phyloP scores from a whole-genome alignment of 2,888 invertebrate genomes.

The Thera britannica region DNA sequence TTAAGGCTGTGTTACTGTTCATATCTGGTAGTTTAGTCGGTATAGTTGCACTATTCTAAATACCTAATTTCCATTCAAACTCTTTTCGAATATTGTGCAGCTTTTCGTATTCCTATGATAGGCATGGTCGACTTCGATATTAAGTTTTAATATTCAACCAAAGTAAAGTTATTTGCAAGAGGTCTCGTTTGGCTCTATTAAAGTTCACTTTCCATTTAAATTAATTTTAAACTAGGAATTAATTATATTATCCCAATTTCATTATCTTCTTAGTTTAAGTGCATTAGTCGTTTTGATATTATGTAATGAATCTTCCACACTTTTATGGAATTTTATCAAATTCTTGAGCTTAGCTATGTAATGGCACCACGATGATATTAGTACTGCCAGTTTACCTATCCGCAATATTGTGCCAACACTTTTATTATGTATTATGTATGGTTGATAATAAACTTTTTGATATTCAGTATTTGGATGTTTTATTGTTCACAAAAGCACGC shows the following conservation, averaged over 20 bases:
- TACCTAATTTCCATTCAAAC: constrained; percentile 2
- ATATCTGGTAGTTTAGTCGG: constrained; percentile 28
- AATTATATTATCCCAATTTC: constrained; percentile 26
- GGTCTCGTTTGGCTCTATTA: constrained; percentile 21
- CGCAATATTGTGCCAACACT: constrained; percentile 77
- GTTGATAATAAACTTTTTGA: constrained; percentile 78
- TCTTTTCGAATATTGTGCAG: constrained; percentile 24
- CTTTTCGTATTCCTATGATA: constrained; percentile 36
- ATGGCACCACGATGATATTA: constrained; percentile 40
- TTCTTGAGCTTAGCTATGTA: constrained; percentile 55
- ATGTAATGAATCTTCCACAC: constrained; percentile 31
- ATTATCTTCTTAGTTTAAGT: constrained; percentile 38
- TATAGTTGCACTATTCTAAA: constrained; percentile 11
- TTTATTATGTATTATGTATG: constrained; percentile 66
- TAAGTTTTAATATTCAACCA: constrained; percentile 7
- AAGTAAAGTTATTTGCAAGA: constrained; percentile 2
- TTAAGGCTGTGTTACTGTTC: constrained; percentile 39
- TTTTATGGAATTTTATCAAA: constrained; percentile 37
- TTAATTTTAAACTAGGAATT: not conserved
- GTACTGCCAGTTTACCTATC: constrained; percentile 56
- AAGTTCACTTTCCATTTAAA: too few relatives aligned
- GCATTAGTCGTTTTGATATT: constrained; percentile 33
- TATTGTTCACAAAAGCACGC: constrained; percentile 44
- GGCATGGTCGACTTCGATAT: constrained; percentile 17
- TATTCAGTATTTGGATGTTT: constrained; percentile 60